A percentile compares a stretch with the other conserved stretches of the same genome.
Evolutionary conservation across 2,888 invertebrate species (phyloP).

Genomic region (Ptychoptera albimana): DNA sequence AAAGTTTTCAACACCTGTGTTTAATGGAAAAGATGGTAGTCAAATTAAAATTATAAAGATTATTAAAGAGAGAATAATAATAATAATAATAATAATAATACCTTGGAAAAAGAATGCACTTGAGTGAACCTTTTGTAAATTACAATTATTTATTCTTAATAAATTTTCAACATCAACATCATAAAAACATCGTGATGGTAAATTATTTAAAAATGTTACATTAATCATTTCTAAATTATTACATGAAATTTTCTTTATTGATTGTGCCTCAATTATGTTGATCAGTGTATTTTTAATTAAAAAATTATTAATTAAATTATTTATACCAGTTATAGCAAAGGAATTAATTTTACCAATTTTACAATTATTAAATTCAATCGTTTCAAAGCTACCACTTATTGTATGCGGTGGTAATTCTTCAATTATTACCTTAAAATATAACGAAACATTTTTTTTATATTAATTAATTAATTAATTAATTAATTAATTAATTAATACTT

Average conservation of each 20-base stretch:
- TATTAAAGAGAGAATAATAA: not conserved
- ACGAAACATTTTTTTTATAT: too few species aligned
- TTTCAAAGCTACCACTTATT: conserved; percentile 55
- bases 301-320: conserved; percentile 42
- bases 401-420: conserved; percentile 41
- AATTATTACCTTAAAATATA: conserved; percentile 26
- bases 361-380: conserved; percentile 46
- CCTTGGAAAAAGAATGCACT: conserved; percentile 45
- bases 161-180: conserved; percentile 53
- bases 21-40: conserved; percentile 8
- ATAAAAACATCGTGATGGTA: conserved; percentile 57
- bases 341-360: conserved; percentile 44
- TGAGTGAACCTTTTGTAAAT: conserved; percentile 45
- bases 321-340: conserved; percentile 59
- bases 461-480: too few species aligned
- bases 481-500: too few species aligned
- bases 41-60: conserved; percentile 3
- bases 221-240: conserved; percentile 46
- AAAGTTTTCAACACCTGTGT: conserved; percentile 21
- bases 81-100: conserved; percentile 10
- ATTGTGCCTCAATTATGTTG: conserved; percentile 39
- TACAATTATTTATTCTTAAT: conserved; percentile 48
- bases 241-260: conserved; percentile 64
- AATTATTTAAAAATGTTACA: conserved; percentile 36
- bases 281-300: conserved; percentile 44